Conservation (phyloP, 1,140 invertebrate species). For the Mylabris phalerata region DNA sequence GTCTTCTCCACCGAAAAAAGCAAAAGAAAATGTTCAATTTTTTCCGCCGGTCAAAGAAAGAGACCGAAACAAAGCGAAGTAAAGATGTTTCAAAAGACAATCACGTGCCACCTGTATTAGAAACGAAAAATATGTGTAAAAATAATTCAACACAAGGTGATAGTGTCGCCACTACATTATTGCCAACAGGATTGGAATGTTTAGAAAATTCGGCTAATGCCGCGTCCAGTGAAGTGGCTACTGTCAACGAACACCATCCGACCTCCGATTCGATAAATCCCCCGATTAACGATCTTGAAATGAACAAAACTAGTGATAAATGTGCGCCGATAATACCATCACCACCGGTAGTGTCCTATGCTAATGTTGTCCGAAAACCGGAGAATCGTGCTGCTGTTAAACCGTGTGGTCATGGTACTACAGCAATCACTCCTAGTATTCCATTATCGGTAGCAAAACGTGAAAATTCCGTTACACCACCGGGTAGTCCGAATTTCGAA, state of each 20-base stretch:
- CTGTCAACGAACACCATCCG: slow-evolving; percentile 19
- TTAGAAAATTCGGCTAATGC: slow-evolving; percentile 23
- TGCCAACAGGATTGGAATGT: slow-evolving; percentile 10
- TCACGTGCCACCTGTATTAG: slow-evolving; percentile 1
- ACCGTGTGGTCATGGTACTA: slow-evolving; percentile 39
- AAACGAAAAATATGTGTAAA: slow-evolving; percentile 10
- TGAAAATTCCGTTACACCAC: slow-evolving; percentile 23
- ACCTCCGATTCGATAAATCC: background rate
- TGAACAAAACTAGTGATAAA: slow-evolving; percentile 7
- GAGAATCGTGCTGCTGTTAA: slow-evolving; percentile 27
- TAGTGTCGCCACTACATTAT: slow-evolving; percentile 1
- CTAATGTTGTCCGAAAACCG: slow-evolving; percentile 7
- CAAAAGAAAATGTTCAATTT: slow-evolving; percentile 35
- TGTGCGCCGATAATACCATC: background rate
- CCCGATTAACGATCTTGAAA: background rate
- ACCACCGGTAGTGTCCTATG: slow-evolving; percentile 1
- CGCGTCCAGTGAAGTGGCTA: slow-evolving; percentile 22
- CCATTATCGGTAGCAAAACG: slow-evolving; percentile 20
- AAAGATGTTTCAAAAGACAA: slow-evolving; percentile 9
- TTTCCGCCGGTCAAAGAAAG: slow-evolving; percentile 34
- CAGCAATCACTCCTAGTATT: slow-evolving; percentile 32
- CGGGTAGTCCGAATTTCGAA: slow-evolving; percentile 32
- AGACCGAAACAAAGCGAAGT: slow-evolving; percentile 17
- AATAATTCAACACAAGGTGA: slow-evolving; percentile 9
- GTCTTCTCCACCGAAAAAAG: background rate